These are phyloP conservation scores for Manis javanica DNA, from an alignment of 2,797 vertebrate species.

Conservation along the genomic window DNA sequence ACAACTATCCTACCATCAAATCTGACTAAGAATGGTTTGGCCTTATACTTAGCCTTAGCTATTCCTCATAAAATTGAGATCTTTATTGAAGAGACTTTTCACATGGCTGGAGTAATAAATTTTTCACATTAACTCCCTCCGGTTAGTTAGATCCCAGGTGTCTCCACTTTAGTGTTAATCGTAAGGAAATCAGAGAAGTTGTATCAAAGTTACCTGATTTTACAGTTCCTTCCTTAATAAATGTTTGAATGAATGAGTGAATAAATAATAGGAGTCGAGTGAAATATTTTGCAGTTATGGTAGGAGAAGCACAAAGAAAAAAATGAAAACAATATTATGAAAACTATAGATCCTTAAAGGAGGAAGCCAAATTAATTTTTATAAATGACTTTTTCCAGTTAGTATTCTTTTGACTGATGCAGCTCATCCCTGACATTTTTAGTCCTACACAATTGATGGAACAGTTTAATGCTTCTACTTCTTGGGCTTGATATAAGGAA, in stretches of 20 bases:
- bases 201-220: constrained; percentile 63
- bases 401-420: neutral
- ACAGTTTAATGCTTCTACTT: constrained; percentile 61
- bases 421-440: constrained; percentile 75
- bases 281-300: constrained; percentile 10
- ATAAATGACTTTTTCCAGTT: constrained; percentile 55
- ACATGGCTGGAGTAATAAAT: neutral
- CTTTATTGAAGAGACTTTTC: neutral
- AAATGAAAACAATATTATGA: neutral
- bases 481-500: neutral
- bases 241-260: constrained; percentile 57
- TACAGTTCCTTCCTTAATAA: constrained; percentile 61
- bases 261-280: constrained; percentile 57
- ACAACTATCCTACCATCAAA: neutral
- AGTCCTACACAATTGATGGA: constrained; percentile 56
- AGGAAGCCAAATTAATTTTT: constrained; percentile 58
- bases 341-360: constrained; percentile 33
- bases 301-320: constrained; percentile 13
- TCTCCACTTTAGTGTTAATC: constrained; percentile 18
- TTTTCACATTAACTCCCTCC: neutral
- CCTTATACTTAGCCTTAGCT: neutral
- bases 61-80: neutral
- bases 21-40: neutral
- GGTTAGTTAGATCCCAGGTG: neutral
- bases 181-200: constrained; percentile 59